Base-by-base conservation (phyloP, 2,888 invertebrate species). In the Dichetophora obliterata region DNA sequence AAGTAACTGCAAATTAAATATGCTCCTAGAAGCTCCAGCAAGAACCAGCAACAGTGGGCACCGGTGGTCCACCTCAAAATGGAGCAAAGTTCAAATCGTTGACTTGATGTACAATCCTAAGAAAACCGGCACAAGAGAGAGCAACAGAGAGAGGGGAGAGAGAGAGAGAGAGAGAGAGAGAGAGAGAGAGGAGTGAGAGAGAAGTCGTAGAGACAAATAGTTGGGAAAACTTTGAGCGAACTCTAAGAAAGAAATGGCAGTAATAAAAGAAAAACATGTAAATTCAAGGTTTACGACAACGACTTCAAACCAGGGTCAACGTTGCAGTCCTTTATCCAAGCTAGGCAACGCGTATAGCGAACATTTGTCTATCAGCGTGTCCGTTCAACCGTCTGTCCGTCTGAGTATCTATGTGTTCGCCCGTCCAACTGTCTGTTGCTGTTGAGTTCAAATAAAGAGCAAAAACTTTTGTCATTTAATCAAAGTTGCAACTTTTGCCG, bases 401-500 rank as follows among this genome's bases (percentile, higher is more conserved):
- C 31, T 31, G 31, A 27, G n/a, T n/a, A n/a, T n/a, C 61, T n/a
- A 5, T 52, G 52, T 4, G 61, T 61, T n/a, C n/a, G n/a, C n/a
- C 31, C 27, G 31, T 61, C 27, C 31, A 27, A 2, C 63, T 63
- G 63, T 63, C 31, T 63, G 63, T 63, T n/a, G 63, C n/a, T 27
- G 27, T 31, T 11, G 70, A 54, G 70, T 70, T 70, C 52, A 54
- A 72, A 48, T 59, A 72, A 72, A 61, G 59, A 72, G 27, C 59
- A 61, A 43, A 61, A 59, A 61, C 61, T 59, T 72, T 48, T 72
- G 72, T 59, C 72, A 72, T 72, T 72, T 59, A 72, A 61, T 72
- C 61, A 72, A 72, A 72, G 61, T 59, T 61, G 72, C 59, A 72
- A 59, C 68, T 22, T 43, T 48, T 34, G 48, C 11, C 52, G n/a